phyloP scores from a whole-genome alignment of 1,140 invertebrate species.

The Atta colombica region DNA sequence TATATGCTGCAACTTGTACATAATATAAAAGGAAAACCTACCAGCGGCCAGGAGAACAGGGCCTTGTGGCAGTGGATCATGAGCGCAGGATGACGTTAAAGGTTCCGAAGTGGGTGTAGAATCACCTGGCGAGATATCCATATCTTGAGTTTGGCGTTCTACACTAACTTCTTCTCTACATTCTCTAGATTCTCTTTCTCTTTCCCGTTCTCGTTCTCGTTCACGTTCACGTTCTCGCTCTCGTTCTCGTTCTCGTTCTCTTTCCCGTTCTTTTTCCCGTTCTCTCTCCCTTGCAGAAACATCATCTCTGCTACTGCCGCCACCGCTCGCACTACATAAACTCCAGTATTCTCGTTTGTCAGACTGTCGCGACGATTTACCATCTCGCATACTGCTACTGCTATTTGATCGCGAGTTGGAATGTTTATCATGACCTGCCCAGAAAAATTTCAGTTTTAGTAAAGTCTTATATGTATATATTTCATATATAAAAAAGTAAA shows the following conservation, averaged over 20 bases:
- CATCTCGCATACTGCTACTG: conserved; percentile 85
- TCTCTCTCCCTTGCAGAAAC: conserved; percentile 76
- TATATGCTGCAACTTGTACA: not conserved
- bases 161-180: conserved; percentile 81
- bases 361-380: conserved; percentile 85
- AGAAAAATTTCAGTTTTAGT: conserved; percentile 50
- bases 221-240: conserved; percentile 73
- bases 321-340: conserved; percentile 80
- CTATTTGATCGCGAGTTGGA: conserved; percentile 91
- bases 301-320: conserved; percentile 80
- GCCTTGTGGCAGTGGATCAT: conserved; percentile 86
- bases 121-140: conserved; percentile 95
- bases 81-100: conserved; percentile 81
- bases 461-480: not conserved
- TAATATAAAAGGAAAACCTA: conserved; percentile 59
- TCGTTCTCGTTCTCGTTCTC: conserved; percentile 79
- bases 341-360: conserved; percentile 86
- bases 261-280: conserved; percentile 82
- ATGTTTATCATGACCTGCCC: conserved; percentile 91
- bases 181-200: conserved; percentile 79
- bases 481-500: not conserved
- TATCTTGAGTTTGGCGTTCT: conserved; percentile 89
- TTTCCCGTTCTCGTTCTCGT: conserved; percentile 74
- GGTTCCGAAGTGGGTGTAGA: conserved; percentile 93
- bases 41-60: conserved; percentile 89